Percentiles rank a stretch among this genome's conserved stretches.
Conservation (phyloP, 2,113 vertebrate genomes). For the Solea solea region DNA sequence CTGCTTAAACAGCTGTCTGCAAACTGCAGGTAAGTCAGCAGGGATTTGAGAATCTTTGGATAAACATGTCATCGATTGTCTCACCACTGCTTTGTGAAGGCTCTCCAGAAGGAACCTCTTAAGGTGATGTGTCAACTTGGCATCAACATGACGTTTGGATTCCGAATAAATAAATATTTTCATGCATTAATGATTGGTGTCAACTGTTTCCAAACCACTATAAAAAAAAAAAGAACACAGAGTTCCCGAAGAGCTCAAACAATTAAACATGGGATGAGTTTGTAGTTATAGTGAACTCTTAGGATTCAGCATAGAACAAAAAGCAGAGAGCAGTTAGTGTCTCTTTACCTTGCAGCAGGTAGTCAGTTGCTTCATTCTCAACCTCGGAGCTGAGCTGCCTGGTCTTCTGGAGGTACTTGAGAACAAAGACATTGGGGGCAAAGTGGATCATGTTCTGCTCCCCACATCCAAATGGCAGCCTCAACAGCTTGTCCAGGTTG, state of each 20-base stretch:
- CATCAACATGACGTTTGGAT: no score
- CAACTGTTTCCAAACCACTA: no score
- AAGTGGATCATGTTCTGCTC: slow-evolving; percentile 99
- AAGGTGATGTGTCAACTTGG: no score
- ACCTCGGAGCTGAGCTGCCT: slow-evolving; percentile 88
- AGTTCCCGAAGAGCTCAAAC: no score
- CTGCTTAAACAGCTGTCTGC: no score
- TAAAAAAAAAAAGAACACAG: no score
- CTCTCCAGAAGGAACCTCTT: background rate
- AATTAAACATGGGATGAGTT: no score
- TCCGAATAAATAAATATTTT: no score
- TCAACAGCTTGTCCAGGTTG: slow-evolving; percentile 89
- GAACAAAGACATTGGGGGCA: slow-evolving; percentile 93
- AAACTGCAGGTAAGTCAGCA: background rate
- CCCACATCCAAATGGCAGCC: slow-evolving; percentile 91
- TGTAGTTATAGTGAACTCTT: no score
- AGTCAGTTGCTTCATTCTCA: slow-evolving; percentile 90
- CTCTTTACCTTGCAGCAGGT: slow-evolving; percentile 80
- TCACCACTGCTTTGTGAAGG: background rate
- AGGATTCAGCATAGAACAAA: background rate
- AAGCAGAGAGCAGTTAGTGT: background rate
- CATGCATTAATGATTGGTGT: no score
- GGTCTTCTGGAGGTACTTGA: slow-evolving; percentile 94
- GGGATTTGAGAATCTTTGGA: background rate
- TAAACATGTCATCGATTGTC: slow-evolving; percentile 13